A percentile compares a stretch with the other conserved stretches of the same genome.
These are phyloP conservation scores for Scaptomyza parva DNA, from an alignment of 2,888 invertebrate genomes.

Conservation along the genomic window DNA sequence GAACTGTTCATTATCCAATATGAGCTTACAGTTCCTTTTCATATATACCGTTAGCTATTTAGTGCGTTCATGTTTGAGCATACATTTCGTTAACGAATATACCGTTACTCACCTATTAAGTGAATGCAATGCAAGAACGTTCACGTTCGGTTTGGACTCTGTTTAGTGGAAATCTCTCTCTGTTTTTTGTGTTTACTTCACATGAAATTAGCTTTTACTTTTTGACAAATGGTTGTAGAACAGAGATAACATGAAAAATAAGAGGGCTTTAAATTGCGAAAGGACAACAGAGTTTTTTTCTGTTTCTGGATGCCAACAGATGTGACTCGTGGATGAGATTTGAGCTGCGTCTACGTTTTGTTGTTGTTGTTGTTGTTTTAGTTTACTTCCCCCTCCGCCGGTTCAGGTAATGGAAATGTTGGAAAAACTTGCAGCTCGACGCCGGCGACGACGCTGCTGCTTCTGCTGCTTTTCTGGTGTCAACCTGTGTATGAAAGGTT, in stretches of 20 bases:
- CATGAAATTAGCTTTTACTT: neutral
- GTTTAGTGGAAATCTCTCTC: no score
- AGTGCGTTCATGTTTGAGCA: no score
- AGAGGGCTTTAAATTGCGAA: slow-evolving; percentile 24
- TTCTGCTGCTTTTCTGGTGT: slow-evolving; percentile 41
- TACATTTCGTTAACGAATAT: no score
- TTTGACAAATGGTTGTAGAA: slow-evolving; percentile 7
- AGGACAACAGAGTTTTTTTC: slow-evolving; percentile 19
- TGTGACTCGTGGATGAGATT: slow-evolving; percentile 34
- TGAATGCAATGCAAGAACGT: no score
- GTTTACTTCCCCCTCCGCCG: neutral
- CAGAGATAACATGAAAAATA: neutral
- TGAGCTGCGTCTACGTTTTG: slow-evolving; percentile 1
- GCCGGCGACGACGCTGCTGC: neutral
- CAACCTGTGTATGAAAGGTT: slow-evolving; percentile 52
- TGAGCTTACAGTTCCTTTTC: no score
- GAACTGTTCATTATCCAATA: no score
- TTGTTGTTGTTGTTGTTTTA: slow-evolving; percentile 1
- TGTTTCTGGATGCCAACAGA: slow-evolving; percentile 40
- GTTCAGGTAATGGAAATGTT: slow-evolving; percentile 40
- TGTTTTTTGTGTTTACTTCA: no score
- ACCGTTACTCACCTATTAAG: no score
- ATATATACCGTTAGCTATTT: no score
- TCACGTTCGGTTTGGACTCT: no score
- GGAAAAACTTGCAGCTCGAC: slow-evolving; percentile 13